Percentiles rank a stretch among this genome's conserved stretches.
These are phyloP conservation scores for Platalea minor DNA, from an alignment of 2,797 vertebrate genomes.

Conservation along the genomic window DNA sequence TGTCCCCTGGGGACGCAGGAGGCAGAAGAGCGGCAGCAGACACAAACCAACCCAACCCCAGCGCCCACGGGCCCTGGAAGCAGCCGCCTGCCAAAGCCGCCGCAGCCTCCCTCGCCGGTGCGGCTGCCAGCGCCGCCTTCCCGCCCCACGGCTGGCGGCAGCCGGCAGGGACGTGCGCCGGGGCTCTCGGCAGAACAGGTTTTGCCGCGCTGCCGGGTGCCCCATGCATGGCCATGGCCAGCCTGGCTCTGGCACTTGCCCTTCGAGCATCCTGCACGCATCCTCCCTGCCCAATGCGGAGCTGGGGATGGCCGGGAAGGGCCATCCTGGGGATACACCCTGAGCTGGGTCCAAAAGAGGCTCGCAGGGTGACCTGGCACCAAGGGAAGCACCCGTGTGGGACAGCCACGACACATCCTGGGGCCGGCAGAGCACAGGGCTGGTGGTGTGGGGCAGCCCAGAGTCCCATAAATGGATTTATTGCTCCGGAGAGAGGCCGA, in stretches of 20 bases:
- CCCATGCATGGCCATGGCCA: not conserved
- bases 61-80: not conserved
- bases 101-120: not conserved
- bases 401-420: accelerated
- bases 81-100: not conserved
- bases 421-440: accelerated
- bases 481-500: accelerated
- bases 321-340: accelerated
- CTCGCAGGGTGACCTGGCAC: accelerated
- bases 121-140: not conserved
- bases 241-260: accelerated
- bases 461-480: accelerated
- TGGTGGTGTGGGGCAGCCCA: not conserved
- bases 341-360: accelerated
- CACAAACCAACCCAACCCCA: not conserved
- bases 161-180: not conserved
- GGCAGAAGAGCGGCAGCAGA: not conserved
- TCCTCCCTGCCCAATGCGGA: accelerated
- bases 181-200: not conserved
- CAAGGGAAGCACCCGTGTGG: accelerated
- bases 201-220: not conserved
- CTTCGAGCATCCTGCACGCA: not conserved
- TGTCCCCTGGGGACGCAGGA: not conserved
- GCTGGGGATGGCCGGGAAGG: not conserved
- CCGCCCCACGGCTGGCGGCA: not conserved